These are phyloP conservation scores for Glyphotaelius pellucidus DNA, from an alignment of 2,888 invertebrate species.

Conservation along the genomic window DNA sequence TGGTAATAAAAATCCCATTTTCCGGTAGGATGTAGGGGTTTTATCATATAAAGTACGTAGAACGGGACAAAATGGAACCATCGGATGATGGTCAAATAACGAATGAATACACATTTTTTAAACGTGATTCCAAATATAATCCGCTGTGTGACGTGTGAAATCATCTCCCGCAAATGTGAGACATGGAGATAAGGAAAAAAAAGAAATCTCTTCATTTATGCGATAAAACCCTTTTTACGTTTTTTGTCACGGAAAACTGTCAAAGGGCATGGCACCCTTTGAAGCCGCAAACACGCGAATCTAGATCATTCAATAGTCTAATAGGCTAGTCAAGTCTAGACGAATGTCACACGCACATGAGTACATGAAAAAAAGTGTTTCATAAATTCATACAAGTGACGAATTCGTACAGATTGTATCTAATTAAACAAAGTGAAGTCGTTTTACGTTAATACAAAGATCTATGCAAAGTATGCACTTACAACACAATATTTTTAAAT, in stretches of 20 bases:
- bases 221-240: neutral
- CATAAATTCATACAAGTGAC: neutral
- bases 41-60: constrained; percentile 13
- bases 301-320: neutral
- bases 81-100: neutral
- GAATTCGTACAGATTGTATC: neutral
- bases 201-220: neutral
- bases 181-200: neutral
- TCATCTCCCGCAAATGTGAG: neutral
- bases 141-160: neutral
- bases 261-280: neutral
- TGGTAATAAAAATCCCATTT: constrained; percentile 11
- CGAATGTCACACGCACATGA: neutral
- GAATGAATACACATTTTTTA: neutral
- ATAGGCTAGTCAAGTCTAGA: neutral
- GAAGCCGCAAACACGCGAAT: neutral
- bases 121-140: neutral
- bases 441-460: neutral
- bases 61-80: constrained; percentile 11
- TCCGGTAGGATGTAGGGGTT: neutral
- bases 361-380: neutral
- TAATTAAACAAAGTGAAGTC: neutral
- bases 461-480: neutral
- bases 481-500: neutral
- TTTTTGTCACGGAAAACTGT: neutral